Evolutionary conservation across 2,888 invertebrate species (phyloP).

Genomic region (Acleris cristana): DNA sequence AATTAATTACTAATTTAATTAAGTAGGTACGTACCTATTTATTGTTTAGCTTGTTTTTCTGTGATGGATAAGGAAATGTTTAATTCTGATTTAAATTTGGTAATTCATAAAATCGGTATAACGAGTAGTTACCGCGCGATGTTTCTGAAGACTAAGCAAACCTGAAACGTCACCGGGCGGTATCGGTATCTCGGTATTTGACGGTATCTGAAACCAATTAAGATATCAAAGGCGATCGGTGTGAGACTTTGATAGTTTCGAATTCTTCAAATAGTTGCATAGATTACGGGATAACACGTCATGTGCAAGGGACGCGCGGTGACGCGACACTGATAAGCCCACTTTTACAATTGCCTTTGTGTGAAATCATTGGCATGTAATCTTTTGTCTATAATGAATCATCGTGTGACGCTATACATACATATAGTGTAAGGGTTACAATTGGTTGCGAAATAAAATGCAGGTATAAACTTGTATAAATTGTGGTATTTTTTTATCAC

Average conservation of each 20-base stretch:
- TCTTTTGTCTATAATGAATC: constrained; percentile 27
- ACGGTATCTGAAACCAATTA: constrained; percentile 59
- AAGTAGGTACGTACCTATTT: constrained; percentile 21
- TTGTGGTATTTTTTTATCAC: background rate
- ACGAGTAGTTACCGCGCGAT: constrained; percentile 2
- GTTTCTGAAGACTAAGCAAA: constrained; percentile 19
- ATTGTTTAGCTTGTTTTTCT: constrained; percentile 10
- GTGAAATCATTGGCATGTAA: constrained; percentile 12
- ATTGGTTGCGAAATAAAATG: constrained; percentile 17
- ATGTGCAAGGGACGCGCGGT: constrained; percentile 41
- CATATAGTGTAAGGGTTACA: constrained; percentile 9
- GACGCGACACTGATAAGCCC: constrained; percentile 43
- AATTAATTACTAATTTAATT: constrained; percentile 12
- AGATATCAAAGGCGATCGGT: constrained; percentile 64
- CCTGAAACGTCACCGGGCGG: constrained; percentile 39
- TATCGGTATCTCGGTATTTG: constrained; percentile 57
- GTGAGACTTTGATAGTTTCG: constrained; percentile 57
- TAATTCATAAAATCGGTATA: background rate
- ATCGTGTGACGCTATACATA: constrained; percentile 1
- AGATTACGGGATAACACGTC: constrained; percentile 55
- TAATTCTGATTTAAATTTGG: constrained; percentile 10
- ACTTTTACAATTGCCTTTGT: constrained; percentile 33
- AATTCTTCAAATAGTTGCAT: constrained; percentile 67
- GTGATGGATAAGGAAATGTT: background rate
- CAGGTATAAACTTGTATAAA: background rate